Conservation (phyloP, 1,140 invertebrate species). For the Wiebesia pumilae region DNA sequence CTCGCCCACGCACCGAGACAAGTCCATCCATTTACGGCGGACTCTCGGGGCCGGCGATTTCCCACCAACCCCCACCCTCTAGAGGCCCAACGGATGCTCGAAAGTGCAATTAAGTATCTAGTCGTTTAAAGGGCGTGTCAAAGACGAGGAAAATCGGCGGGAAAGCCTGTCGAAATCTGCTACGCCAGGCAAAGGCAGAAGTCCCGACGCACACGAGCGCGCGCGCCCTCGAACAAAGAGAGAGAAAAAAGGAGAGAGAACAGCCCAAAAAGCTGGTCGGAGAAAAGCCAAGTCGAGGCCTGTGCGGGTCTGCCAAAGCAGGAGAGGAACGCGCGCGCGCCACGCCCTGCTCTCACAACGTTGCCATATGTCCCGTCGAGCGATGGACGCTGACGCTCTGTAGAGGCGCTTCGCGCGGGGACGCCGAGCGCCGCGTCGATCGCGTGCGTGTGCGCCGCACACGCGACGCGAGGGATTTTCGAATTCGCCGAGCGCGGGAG, state of each 20-base stretch:
- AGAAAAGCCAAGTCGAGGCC: conserved; percentile 1
- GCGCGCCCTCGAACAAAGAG: background rate
- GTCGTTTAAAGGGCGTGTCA: background rate
- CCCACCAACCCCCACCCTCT: background rate
- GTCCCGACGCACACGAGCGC: background rate
- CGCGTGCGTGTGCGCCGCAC: conserved; percentile 11
- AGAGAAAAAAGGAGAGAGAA: background rate
- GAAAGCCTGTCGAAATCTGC: background rate
- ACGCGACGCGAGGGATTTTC: conserved; percentile 33
- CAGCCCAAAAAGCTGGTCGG: conserved; percentile 8
- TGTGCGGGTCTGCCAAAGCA: background rate
- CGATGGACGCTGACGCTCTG: conserved; percentile 63
- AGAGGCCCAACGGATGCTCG: background rate
- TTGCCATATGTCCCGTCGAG: conserved; percentile 62
- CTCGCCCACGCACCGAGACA: too few species aligned
- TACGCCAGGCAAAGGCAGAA: background rate
- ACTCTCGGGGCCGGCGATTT: background rate
- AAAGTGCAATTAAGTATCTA: conserved; percentile 1
- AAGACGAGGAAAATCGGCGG: background rate
- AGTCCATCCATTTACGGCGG: too few species aligned
- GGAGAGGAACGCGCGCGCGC: conserved; percentile 58
- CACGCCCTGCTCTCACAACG: conserved; percentile 67
- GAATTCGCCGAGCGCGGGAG: conserved; percentile 40
- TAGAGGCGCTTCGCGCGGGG: conserved; percentile 44
- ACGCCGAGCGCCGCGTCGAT: conserved; percentile 37